Percentiles rank a stretch among this genome's conserved stretches.
These are phyloP conservation scores for Drosophila anceps DNA, from an alignment of 2,888 invertebrate species.

Conservation along the genomic window DNA sequence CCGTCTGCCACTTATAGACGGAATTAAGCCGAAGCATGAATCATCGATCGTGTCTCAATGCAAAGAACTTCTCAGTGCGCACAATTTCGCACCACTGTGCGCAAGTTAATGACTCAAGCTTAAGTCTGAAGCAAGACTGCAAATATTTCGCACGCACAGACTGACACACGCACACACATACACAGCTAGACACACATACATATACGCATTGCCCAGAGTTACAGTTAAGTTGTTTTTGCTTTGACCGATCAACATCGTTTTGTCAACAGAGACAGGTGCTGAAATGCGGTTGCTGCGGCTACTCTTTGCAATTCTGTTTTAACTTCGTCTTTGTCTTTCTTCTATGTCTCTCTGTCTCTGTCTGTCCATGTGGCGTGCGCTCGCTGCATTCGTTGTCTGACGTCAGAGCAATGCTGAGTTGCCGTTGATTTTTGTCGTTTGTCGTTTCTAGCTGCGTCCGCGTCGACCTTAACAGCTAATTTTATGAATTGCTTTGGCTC, in stretches of 20 bases:
- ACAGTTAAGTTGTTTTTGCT: conserved; percentile 60
- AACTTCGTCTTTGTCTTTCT: conserved; percentile 8
- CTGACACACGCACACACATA: conserved; percentile 35
- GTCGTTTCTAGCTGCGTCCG: conserved; percentile 35
- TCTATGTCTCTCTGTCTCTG: not conserved
- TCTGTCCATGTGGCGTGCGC: conserved; percentile 15
- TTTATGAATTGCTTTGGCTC: conserved; percentile 47
- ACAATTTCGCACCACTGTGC: conserved; percentile 58
- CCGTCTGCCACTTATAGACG: conserved; percentile 33
- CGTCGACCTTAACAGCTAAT: conserved; percentile 59
- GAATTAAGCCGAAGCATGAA: conserved; percentile 52
- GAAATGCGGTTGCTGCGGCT: conserved; percentile 40
- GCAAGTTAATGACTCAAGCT: conserved; percentile 63
- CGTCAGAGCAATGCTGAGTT: conserved; percentile 34
- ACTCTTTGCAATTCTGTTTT: conserved; percentile 6
- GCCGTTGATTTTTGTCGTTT: conserved; percentile 32
- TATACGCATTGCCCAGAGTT: conserved; percentile 33
- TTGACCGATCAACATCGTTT: conserved; percentile 50
- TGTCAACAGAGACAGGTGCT: conserved; percentile 66
- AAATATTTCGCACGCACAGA: conserved; percentile 78
- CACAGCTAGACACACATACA: not conserved
- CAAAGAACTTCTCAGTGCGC: conserved; percentile 46
- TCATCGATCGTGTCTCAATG: conserved; percentile 35
- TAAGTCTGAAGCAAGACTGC: conserved; percentile 53
- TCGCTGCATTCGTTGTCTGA: conserved; percentile 33